A percentile compares a stretch with the other conserved stretches of the same genome.
Evolutionary conservation across 2,113 vertebrate species (phyloP).

Genomic region (Ailurus styani): DNA sequence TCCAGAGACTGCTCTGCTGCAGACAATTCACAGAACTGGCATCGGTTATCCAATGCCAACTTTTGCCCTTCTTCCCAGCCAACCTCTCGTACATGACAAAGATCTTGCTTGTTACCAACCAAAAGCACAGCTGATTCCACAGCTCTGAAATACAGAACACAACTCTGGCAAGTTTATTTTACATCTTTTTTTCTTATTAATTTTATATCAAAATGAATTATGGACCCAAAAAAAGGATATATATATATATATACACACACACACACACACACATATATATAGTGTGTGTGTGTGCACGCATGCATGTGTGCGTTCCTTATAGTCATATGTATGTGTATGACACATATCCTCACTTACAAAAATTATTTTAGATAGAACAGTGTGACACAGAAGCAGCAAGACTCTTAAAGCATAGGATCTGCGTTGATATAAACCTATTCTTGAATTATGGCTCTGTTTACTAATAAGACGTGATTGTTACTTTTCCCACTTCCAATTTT

Average conservation of each 20-base stretch:
- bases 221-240: neutral
- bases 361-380: neutral
- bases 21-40: constrained; percentile 91
- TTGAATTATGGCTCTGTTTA: neutral
- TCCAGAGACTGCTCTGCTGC: constrained; percentile 91
- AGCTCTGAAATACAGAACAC: constrained; percentile 78
- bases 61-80: constrained; percentile 87
- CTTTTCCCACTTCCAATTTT: neutral
- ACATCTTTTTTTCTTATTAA: neutral
- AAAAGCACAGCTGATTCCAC: constrained; percentile 82
- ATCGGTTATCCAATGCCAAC: constrained; percentile 83
- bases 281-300: too few relatives aligned
- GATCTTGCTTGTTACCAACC: constrained; percentile 93
- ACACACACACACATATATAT: too few relatives aligned
- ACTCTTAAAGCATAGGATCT: neutral
- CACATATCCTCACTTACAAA: neutral
- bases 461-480: neutral
- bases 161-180: neutral
- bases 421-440: neutral
- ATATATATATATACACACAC: neutral
- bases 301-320: neutral
- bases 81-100: constrained; percentile 89
- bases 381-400: neutral
- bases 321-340: neutral
- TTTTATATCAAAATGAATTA: neutral